Evolutionary conservation across 2,888 invertebrate genomes (phyloP), one percentile per base, ranked within the genome.

Genomic region (Meghimatium bilineatum): DNA sequence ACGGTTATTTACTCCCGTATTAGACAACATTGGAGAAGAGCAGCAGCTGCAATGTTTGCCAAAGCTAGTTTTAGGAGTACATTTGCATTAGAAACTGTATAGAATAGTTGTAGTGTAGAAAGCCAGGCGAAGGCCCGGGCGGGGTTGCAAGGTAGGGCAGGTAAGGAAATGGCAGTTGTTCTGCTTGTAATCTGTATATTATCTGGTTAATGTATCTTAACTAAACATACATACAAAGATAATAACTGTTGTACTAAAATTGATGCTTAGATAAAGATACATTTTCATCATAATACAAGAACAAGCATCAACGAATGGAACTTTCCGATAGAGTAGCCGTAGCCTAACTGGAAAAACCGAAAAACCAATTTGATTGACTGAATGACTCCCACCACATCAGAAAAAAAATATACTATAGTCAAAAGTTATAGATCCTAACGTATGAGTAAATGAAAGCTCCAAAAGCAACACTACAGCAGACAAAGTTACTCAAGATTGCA

Each of bases 141-240:
- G 77, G 63, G 77, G 63, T 36, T 63, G 60, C 29, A 60, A 56
- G 76, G 76, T 56, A 60, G 77, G 32, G 56, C 77, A 77, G 77
- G 77, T 77, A 38, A 77, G 60, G 29, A 49, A 32, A n/a, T 32
- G 20, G 26, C 52, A 44, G 17, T n/a, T n/a, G n/a, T n/a, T 44
- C 38, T 72, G 72, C 10, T 23, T n/a, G n/a, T n/a, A n/a, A n/a
- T n/a, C n/a, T n/a, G n/a, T n/a, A n/a, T n/a, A n/a, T n/a, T 63
- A 8, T 56, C 20, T n/a, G n/a, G 3, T 26, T 63, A n/a, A n/a
- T 10, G 5, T 63, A 23, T 8, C 8, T 56, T 63, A 63, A 2
- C n/a, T n/a, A 63, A 63, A 23, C 23, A n/a, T 23, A 63, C 56
- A 56, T 26, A 52, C 8, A 56, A 75, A 23, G 26, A 14, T 66